These are phyloP conservation scores for Machimus atricapillus DNA, from an alignment of 2,888 invertebrate genomes.

Conservation along the genomic window DNA sequence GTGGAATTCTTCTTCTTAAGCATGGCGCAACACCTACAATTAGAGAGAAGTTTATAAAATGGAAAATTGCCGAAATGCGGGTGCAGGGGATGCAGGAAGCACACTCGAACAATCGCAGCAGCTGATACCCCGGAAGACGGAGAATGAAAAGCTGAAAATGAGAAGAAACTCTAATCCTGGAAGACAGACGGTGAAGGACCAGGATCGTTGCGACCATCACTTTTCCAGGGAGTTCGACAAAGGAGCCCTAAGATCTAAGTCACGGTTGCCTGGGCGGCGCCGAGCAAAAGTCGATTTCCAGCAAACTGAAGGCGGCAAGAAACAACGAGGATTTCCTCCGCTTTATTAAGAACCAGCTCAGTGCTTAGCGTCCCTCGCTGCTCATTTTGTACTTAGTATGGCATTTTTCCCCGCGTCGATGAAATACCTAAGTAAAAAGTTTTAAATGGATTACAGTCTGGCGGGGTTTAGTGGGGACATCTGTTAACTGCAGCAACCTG, in stretches of 20 bases:
- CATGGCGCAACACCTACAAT: background rate
- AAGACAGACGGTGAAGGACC: background rate
- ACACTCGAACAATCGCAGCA: background rate
- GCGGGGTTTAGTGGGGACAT: background rate
- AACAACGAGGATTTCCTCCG: background rate
- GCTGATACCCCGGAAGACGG: background rate
- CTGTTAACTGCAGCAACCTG: background rate
- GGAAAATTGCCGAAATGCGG: background rate
- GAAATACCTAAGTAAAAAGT: background rate
- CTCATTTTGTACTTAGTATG: background rate
- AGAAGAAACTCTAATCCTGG: background rate
- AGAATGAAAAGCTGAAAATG: background rate
- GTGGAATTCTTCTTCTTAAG: background rate
- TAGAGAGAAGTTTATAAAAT: background rate
- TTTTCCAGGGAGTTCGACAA: background rate
- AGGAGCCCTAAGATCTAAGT: background rate
- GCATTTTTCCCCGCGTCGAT: background rate
- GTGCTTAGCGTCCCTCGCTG: background rate
- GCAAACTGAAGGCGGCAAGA: background rate
- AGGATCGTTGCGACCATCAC: background rate
- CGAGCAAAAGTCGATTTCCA: background rate
- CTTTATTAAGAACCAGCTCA: background rate
- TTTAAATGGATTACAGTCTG: background rate
- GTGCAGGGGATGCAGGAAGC: background rate
- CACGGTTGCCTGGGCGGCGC: background rate